These are phyloP conservation scores for Tribolium madens DNA, from an alignment of 1,140 invertebrate species.

Conservation along the genomic window DNA sequence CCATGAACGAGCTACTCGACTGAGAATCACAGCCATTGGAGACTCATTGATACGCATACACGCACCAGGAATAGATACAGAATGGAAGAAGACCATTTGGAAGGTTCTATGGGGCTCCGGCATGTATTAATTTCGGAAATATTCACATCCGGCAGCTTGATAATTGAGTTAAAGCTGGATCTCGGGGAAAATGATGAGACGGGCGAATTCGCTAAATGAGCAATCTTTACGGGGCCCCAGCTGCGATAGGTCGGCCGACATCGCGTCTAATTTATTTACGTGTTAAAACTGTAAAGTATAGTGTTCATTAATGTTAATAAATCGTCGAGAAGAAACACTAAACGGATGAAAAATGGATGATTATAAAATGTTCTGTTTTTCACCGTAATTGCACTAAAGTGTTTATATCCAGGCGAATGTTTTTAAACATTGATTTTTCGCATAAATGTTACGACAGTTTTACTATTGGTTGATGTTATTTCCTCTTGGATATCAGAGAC, in stretches of 20 bases:
- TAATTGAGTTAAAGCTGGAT: constrained; percentile 24
- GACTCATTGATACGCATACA: constrained; percentile 29
- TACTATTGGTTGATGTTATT: neutral
- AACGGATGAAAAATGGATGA: neutral
- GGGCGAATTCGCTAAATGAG: constrained; percentile 21
- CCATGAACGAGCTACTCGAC: constrained; percentile 44
- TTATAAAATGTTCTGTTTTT: neutral
- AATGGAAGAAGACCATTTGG: neutral
- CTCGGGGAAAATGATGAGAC: constrained; percentile 16
- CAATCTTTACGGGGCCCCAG: constrained; percentile 7
- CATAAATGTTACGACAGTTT: neutral
- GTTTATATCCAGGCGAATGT: neutral
- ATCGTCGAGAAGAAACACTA: constrained; percentile 13
- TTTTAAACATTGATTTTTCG: neutral
- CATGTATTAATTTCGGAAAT: neutral
- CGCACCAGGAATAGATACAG: constrained; percentile 1
- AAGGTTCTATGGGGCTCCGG: neutral
- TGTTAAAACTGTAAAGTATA: constrained; percentile 37
- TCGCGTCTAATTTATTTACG: constrained; percentile 41
- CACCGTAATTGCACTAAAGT: neutral
- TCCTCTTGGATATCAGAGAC: neutral
- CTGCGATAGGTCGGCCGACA: neutral
- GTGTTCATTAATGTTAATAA: constrained; percentile 42
- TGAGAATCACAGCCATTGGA: constrained; percentile 34
- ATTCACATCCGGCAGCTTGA: constrained; percentile 12